Evolutionary conservation across 1,140 invertebrate species (phyloP).

Genomic region (Aphis gossypii): DNA sequence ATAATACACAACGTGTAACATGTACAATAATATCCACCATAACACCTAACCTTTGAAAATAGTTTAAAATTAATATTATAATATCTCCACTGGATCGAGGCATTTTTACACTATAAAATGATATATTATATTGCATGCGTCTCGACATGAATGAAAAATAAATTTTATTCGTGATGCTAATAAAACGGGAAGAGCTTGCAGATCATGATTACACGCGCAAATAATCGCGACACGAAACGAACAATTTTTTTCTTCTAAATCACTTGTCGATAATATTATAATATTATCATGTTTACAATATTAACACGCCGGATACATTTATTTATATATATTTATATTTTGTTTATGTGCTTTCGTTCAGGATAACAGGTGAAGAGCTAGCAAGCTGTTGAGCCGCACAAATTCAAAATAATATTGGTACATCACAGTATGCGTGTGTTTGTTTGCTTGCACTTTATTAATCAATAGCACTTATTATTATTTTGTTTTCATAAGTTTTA

Average conservation of each 20-base stretch:
- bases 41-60: not conserved
- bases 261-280: not conserved
- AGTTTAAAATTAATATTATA: not conserved
- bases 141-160: not conserved
- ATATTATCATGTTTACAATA: not conserved
- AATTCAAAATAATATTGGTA: constrained; percentile 60
- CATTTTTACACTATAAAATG: not conserved
- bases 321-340: constrained; percentile 51
- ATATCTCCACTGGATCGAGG: not conserved
- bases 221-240: not conserved
- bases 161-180: not conserved
- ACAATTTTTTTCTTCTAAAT: not conserved
- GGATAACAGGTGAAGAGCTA: constrained; percentile 76
- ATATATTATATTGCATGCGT: constrained; percentile 24
- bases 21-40: not conserved
- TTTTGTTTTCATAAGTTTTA: not conserved
- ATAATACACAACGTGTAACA: not conserved
- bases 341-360: constrained; percentile 68
- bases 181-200: not conserved
- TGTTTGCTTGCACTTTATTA: constrained; percentile 53
- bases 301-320: not conserved
- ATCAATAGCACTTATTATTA: not conserved
- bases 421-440: constrained; percentile 58
- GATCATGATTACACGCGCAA: not conserved
- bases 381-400: constrained; percentile 66